Percentiles rank a stretch among this genome's conserved stretches.
Evolutionary conservation across 2,888 invertebrate species (phyloP).

Genomic region (Lucinisca nassula): DNA sequence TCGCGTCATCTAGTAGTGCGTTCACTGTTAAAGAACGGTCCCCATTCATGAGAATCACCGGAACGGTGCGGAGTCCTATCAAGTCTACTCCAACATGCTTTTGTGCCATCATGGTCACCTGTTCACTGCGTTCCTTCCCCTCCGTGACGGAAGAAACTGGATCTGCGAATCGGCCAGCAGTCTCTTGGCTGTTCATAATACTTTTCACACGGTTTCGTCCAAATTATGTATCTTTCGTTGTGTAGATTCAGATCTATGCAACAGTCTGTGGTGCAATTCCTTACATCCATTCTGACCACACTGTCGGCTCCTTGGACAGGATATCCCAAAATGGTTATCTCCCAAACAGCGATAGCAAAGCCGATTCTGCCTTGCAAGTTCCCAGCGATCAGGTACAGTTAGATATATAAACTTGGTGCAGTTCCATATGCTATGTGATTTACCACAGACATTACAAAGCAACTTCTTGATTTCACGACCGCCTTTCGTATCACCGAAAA

Average conservation of each 20-base stretch:
- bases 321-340: constrained; percentile 9
- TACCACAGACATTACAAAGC: background rate
- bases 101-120: background rate
- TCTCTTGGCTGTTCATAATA: background rate
- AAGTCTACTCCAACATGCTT: background rate
- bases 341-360: constrained; percentile 43
- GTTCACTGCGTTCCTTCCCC: background rate
- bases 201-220: background rate
- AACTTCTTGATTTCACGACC: background rate
- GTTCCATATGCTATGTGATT: constrained; percentile 25
- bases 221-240: background rate
- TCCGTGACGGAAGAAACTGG: background rate
- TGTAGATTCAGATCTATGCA: constrained; percentile 2
- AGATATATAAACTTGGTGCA: constrained; percentile 25
- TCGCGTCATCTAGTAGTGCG: too few species aligned
- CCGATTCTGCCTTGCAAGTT: background rate
- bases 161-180: background rate
- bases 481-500: background rate
- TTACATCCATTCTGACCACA: constrained; percentile 23
- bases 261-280: constrained; percentile 22
- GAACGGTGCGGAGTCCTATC: background rate
- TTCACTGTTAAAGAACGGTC: background rate
- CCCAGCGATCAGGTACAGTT: background rate
- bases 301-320: constrained; percentile 13
- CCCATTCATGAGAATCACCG: background rate